Base-by-base conservation (phyloP, 2,888 invertebrate species). In the Archaeoteleia sp. region DNA sequence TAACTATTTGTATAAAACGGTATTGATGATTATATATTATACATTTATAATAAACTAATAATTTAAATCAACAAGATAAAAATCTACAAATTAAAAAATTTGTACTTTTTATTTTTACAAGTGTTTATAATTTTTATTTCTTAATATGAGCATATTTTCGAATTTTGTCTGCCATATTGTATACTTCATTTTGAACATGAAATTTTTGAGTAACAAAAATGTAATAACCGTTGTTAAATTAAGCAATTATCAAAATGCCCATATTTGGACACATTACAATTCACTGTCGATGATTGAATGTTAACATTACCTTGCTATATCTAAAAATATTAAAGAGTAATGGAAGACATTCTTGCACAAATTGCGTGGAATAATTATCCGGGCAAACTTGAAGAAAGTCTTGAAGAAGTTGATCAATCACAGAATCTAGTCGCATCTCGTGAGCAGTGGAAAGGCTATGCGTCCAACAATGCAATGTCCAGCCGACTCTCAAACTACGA, bases 401-500 rank as follows among this genome's bases (percentile, higher is more conserved):
- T 85, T 95, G 95, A 43, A 96, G 85, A 20, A 96, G 87, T 82
- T 95, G 95, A 83, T 96, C 95, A 34, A 96, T 94, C 25, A 95
- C 92, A 57, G 92, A 91, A 77, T 95, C 95, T 54, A 95, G 87
- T 35, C 93, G 88, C 58, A 93, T 90, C 70, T 95, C 95, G 51
- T 95, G 94, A 0, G 96, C 95, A 0, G 94, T 94, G 0, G 93
- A 92, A 23, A 96, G 86, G 0, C 95, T 95, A 79, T 94, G 91
- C 88, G 95, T 95, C 96, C 96, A 97, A 74, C 95, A 95, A 82
- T 96, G 95, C 14, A 96, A 85, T 0, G 95, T 95, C 96, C 96
- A 97, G 1, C 94, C 92, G 7, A 96, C 93, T 17, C 95, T 95
- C 45, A 95, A 86, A 29, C 93, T 92, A 58, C 95, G 90, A 23